These are phyloP conservation scores for Elephas maximus DNA, from an alignment of 2,113 vertebrate species.

Conservation along the genomic window DNA sequence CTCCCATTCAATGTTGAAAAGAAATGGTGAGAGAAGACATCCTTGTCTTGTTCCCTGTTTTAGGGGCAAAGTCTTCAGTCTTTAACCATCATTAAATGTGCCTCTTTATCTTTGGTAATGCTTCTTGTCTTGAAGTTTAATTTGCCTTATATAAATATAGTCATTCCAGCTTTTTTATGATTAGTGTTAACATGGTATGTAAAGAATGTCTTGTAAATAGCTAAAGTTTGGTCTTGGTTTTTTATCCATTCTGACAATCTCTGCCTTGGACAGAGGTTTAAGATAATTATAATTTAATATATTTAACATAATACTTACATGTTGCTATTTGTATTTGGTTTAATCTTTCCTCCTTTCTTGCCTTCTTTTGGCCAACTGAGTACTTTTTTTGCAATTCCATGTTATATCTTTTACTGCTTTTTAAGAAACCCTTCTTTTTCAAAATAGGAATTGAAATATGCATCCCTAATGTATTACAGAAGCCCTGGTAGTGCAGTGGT, in stretches of 20 bases:
- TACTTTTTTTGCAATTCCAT: not conserved
- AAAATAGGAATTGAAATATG: not conserved
- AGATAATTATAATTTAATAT: not conserved
- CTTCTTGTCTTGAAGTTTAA: not conserved
- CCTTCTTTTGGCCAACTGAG: not conserved
- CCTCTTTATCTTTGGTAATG: not conserved
- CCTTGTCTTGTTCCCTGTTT: not conserved
- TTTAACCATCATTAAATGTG: not conserved
- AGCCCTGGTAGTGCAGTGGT: too few species aligned
- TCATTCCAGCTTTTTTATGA: not conserved
- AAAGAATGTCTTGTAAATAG: not conserved
- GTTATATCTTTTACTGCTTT: not conserved
- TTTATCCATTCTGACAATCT: not conserved
- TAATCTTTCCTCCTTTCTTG: not conserved
- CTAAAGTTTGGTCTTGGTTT: not conserved
- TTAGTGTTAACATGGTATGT: not conserved
- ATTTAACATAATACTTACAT: not conserved
- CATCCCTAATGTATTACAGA: not conserved
- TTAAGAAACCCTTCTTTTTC: not conserved
- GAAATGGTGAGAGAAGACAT: not conserved
- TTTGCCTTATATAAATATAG: not conserved
- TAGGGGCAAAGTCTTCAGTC: not conserved
- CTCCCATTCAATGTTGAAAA: not conserved
- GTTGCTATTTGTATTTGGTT: not conserved
- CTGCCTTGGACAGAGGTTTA: not conserved